phyloP scores from a whole-genome alignment of 1,140 invertebrate genomes.

The Caenorhabditis brenneri region DNA sequence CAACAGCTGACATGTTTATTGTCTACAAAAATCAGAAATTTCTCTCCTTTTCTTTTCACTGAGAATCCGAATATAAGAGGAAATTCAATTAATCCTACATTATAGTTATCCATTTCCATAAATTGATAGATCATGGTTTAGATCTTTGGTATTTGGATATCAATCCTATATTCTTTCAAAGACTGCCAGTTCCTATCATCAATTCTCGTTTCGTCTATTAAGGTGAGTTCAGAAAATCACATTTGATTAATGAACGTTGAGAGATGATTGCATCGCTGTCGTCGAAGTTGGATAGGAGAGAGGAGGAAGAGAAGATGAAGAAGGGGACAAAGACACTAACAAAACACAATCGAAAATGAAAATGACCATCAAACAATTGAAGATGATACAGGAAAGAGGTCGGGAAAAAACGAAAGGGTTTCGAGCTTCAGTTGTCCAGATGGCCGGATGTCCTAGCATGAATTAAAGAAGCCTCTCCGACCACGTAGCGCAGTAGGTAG shows the following conservation, averaged over 20 bases:
- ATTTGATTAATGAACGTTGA: conserved; percentile 37
- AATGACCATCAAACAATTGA: background rate
- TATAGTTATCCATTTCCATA: too few species aligned
- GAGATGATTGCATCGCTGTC: too few species aligned
- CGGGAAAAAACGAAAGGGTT: too few species aligned
- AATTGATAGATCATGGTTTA: background rate
- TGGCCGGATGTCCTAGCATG: too few species aligned
- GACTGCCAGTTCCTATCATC: background rate
- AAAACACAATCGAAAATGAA: background rate
- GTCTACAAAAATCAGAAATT: background rate
- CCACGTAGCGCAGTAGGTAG: too few species aligned
- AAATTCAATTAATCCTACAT: too few species aligned
- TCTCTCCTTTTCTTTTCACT: too few species aligned
- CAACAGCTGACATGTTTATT: background rate
- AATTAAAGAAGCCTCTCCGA: too few species aligned
- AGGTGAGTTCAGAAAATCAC: background rate
- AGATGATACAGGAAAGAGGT: too few species aligned
- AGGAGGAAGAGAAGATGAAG: background rate
- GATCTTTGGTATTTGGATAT: background rate
- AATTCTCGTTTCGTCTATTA: background rate
- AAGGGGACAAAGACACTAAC: background rate
- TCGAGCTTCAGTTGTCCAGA: too few species aligned
- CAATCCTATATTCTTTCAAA: background rate
- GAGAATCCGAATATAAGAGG: too few species aligned
- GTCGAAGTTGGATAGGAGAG: background rate